phyloP scores from a whole-genome alignment of 2,797 vertebrate species.

The Platyrinchus mystaceus region DNA sequence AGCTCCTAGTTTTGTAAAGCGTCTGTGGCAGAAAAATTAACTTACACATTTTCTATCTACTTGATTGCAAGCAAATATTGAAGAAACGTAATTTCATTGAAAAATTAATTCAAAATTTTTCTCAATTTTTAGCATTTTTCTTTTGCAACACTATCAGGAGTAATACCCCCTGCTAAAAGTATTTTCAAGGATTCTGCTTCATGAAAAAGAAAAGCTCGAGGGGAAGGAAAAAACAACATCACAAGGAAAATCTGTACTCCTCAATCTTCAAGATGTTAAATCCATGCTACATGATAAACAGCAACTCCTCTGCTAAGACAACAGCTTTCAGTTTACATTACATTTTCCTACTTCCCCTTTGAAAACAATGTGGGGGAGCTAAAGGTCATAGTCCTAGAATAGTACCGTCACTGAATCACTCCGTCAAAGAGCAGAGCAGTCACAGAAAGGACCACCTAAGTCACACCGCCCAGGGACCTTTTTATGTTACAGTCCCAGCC shows the following conservation, averaged over 20 bases:
- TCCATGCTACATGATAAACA: background rate
- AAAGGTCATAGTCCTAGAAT: slow-evolving; percentile 14
- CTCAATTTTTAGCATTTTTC: background rate
- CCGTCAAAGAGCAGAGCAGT: background rate
- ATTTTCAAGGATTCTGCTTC: background rate
- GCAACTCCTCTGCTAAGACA: background rate
- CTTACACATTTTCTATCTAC: background rate
- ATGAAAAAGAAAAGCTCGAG: background rate
- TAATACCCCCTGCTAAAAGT: background rate
- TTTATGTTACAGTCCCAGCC: background rate
- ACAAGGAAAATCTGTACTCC: background rate
- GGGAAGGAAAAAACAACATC: background rate
- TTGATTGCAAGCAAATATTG: background rate
- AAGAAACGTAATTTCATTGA: background rate
- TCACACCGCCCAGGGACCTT: background rate
- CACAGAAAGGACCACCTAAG: background rate
- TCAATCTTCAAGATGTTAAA: background rate
- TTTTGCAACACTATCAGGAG: background rate
- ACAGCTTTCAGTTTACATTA: slow-evolving; percentile 21
- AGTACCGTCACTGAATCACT: background rate
- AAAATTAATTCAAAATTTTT: background rate
- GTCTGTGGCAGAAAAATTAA: background rate
- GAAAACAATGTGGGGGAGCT: background rate
- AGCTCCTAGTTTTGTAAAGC: background rate
- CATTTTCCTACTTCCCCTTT: background rate